A percentile compares a stretch with the other conserved stretches of the same genome.
phyloP scores from a whole-genome alignment of 2,888 invertebrate species.

The Caenorhabditis japonica region DNA sequence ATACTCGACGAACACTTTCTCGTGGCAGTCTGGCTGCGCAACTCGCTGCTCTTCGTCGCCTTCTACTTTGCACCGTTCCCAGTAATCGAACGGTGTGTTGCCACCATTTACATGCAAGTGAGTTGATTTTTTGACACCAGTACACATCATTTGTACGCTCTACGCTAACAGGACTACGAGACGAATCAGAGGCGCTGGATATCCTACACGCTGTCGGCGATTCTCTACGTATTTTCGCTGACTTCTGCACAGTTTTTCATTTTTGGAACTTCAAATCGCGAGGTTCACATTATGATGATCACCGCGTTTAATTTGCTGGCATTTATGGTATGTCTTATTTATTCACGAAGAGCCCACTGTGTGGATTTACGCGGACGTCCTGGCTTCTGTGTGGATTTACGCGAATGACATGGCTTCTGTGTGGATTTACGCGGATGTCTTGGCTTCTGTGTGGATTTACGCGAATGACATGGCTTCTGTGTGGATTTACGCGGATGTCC shows the following conservation, averaged over 20 bases:
- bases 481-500: no score
- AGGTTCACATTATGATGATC: conserved; percentile 35
- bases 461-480: no score
- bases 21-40: conserved; percentile 48
- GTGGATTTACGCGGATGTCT: no score
- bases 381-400: no score
- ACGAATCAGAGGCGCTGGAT: conserved; percentile 53
- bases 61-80: conserved; percentile 60
- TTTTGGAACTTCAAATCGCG: conserved; percentile 28
- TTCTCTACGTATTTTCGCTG: conserved; percentile 45
- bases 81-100: conserved; percentile 55
- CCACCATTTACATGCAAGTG: conserved; percentile 52
- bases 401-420: no score
- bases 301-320: conserved; percentile 45
- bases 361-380: no score
- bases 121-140: conserved; percentile 3
- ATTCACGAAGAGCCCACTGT: no score
- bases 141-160: no score
- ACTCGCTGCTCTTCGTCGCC: conserved; percentile 56
- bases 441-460: no score
- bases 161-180: conserved; percentile 54
- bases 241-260: conserved; percentile 52
- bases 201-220: conserved; percentile 45
- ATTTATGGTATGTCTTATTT: conserved; percentile 38
- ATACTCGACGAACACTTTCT: conserved; percentile 25